phyloP scores from a whole-genome alignment of 2,113 vertebrate genomes.

The Etia nguti region DNA sequence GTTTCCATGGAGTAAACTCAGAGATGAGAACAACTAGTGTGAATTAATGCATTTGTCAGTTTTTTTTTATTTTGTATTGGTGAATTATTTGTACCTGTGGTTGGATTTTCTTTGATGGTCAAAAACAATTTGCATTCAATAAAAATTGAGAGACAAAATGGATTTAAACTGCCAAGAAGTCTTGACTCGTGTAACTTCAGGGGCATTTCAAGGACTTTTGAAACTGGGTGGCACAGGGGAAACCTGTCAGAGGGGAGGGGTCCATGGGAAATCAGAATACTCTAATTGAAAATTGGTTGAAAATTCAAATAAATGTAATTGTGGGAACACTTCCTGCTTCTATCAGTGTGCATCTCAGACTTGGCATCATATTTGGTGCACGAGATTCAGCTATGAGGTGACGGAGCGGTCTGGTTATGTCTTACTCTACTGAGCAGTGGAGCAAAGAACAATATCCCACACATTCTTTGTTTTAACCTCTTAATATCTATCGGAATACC shows the following conservation, averaged over 20 bases:
- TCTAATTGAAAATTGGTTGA: not conserved
- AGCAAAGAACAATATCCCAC: not conserved
- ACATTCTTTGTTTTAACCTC: not conserved
- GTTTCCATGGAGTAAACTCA: not conserved
- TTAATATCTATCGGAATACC: accelerated
- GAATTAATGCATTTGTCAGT: not conserved
- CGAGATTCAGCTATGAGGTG: not conserved
- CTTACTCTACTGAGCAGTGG: not conserved
- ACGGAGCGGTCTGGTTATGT: accelerated
- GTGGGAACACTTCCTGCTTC: accelerated
- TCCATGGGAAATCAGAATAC: not conserved
- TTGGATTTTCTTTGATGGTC: not conserved
- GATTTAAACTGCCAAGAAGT: not conserved
- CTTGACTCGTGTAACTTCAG: accelerated
- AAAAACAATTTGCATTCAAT: not conserved
- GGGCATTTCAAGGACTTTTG: not conserved
- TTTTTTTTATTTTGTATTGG: accelerated
- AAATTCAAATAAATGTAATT: not conserved
- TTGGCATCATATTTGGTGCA: not conserved
- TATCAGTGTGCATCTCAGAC: not conserved
- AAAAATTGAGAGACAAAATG: not conserved
- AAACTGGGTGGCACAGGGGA: not conserved
- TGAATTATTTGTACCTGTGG: not conserved
- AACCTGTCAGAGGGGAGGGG: accelerated
- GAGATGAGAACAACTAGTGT: not conserved